phyloP scores from a whole-genome alignment of 2,888 invertebrate genomes.

The Lithosia quadra region DNA sequence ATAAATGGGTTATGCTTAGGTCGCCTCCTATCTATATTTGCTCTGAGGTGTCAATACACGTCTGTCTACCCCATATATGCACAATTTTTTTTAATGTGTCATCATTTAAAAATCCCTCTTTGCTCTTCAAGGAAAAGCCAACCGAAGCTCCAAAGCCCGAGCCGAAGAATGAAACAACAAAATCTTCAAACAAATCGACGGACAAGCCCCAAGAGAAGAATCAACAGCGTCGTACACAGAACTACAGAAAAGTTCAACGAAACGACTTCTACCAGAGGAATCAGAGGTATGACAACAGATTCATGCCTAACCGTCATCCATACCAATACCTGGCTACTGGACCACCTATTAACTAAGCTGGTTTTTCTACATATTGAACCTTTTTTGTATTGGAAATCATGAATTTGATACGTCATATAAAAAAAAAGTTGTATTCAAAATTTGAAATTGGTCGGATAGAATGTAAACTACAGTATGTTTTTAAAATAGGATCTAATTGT shows the following conservation, averaged over 20 bases:
- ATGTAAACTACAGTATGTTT: neutral
- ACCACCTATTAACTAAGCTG: conserved; percentile 79
- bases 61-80: too few relatives aligned
- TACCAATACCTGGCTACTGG: conserved; percentile 82
- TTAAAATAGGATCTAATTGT: neutral
- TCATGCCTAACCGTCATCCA: conserved; percentile 77
- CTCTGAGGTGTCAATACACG: too few relatives aligned
- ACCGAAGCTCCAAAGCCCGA: conserved; percentile 52
- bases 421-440: neutral
- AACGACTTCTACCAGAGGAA: conserved; percentile 78
- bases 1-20: too few relatives aligned
- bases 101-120: neutral
- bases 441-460: neutral
- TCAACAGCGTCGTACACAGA: conserved; percentile 70
- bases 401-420: neutral
- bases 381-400: conserved; percentile 30
- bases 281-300: conserved; percentile 78
- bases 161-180: conserved; percentile 57
- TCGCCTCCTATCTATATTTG: too few relatives aligned
- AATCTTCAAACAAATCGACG: conserved; percentile 62
- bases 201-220: conserved; percentile 67
- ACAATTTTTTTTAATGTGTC: too few relatives aligned
- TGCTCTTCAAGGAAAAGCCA: conserved; percentile 65
- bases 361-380: conserved; percentile 31
- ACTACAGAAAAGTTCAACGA: conserved; percentile 74